Percentiles rank a stretch among this genome's conserved stretches.
These are phyloP conservation scores for Palythoa heliodiscus DNA, from an alignment of 92 coral and sea anemone species.

Conservation along the genomic window DNA sequence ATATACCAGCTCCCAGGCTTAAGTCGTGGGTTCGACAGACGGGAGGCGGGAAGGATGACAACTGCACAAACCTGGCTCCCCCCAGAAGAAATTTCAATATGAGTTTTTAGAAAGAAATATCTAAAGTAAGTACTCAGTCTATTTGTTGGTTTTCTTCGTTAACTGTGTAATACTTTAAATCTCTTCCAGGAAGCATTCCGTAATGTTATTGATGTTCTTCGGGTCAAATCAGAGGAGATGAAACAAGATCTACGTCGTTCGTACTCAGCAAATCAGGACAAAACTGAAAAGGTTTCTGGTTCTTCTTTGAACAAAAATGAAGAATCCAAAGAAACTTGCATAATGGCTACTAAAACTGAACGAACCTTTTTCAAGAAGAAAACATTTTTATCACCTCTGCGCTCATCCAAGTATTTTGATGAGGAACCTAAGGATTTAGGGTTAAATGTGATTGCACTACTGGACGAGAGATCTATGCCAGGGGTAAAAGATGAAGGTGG, in stretches of 20 bases:
- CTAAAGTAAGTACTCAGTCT: not conserved
- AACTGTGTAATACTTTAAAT: not conserved
- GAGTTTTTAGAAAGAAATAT: not conserved
- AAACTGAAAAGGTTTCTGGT: not conserved
- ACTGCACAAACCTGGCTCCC: no score
- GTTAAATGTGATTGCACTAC: not conserved
- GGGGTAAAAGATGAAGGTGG: not conserved
- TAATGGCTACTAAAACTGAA: not conserved
- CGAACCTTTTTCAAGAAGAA: not conserved
- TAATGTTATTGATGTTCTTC: constrained; percentile 20
- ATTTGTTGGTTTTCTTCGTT: not conserved
- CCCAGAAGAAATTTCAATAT: no score
- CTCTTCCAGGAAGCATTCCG: not conserved
- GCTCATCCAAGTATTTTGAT: not conserved
- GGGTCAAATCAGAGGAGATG: constrained; percentile 18
- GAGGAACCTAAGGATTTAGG: not conserved
- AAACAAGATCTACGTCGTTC: not conserved
- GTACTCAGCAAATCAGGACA: not conserved
- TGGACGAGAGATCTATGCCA: not conserved
- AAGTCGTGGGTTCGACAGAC: no score
- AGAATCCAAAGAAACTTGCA: no score
- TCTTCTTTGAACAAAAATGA: not conserved
- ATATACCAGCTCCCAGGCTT: no score
- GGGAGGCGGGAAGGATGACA: no score
- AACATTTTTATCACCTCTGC: not conserved